Evolutionary conservation across 2,113 vertebrate species (phyloP).

Genomic region (Hemibagrus wyckioides): DNA sequence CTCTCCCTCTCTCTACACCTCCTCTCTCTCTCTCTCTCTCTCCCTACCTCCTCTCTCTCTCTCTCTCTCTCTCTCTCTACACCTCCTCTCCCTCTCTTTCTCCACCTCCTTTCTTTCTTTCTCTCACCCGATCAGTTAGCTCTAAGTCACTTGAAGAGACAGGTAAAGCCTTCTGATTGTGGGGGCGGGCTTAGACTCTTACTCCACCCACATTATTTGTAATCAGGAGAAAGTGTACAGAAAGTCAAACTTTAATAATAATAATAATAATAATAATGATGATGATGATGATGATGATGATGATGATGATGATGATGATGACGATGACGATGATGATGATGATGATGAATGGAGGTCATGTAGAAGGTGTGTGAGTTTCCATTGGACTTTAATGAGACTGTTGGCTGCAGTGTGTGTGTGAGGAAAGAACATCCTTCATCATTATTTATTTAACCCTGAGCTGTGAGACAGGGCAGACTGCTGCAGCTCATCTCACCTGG

Average conservation of each 20-base stretch:
- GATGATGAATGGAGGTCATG: no score
- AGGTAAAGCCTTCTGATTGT: neutral
- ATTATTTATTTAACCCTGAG: conserved; percentile 15
- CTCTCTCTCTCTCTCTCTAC: no score
- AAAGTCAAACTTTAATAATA: neutral
- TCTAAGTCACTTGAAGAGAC: neutral
- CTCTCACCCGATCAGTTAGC: neutral
- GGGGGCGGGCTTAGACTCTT: neutral
- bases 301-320: neutral
- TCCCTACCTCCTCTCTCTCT: no score
- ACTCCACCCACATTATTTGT: neutral
- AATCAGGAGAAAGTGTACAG: neutral
- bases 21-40: no score
- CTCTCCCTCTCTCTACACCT: no score
- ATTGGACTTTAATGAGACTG: neutral
- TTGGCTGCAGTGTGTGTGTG: neutral
- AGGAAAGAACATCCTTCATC: neutral
- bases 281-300: neutral
- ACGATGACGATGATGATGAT: neutral
- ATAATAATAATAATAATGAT: neutral
- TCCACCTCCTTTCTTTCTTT: no score
- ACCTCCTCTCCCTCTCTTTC: neutral
- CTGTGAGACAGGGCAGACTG: neutral
- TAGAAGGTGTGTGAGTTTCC: neutral
- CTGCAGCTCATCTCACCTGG: neutral